Conservation (phyloP, 92 coral and sea anemone genomes). For the Actinostola sp. region DNA sequence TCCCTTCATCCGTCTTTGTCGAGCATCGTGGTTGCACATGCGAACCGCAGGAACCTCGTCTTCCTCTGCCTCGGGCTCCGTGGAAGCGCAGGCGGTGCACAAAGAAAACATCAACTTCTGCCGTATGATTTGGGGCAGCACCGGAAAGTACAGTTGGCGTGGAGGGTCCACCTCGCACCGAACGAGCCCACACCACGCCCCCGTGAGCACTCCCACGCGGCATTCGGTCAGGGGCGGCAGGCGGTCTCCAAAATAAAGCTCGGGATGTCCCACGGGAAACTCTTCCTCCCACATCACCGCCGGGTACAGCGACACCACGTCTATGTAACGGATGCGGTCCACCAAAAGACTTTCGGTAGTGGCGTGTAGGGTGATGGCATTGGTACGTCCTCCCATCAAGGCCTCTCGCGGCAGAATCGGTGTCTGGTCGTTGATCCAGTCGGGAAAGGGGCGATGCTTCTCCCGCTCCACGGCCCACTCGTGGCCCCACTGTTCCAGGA, state of each 20-base stretch:
- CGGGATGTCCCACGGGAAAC: slow-evolving; percentile 43
- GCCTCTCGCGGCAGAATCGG: slow-evolving; percentile 18
- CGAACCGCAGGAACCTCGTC: too few species aligned
- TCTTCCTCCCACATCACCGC: slow-evolving; percentile 8
- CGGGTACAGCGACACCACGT: slow-evolving; percentile 41
- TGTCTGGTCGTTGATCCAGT: background rate
- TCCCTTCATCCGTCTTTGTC: background rate
- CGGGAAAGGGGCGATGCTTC: background rate
- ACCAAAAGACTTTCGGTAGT: background rate
- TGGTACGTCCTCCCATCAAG: slow-evolving; percentile 29
- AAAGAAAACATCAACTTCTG: slow-evolving; percentile 28
- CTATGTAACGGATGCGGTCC: slow-evolving; percentile 36
- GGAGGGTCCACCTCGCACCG: slow-evolving; percentile 12
- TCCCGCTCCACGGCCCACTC: slow-evolving; percentile 10
- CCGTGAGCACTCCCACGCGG: background rate
- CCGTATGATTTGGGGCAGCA: slow-evolving; percentile 6
- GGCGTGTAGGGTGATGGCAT: slow-evolving; percentile 11
- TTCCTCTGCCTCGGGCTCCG: background rate
- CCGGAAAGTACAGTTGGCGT: slow-evolving; percentile 14
- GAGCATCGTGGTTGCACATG: slow-evolving; percentile 7
- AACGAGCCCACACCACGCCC: slow-evolving; percentile 16
- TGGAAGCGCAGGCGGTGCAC: slow-evolving; percentile 25
- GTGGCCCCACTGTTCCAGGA: slow-evolving; percentile 27
- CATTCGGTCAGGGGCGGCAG: background rate
- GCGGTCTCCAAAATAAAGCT: background rate